These are phyloP conservation scores for Clostera curtula DNA, from an alignment of 2,888 invertebrate species.

Conservation along the genomic window DNA sequence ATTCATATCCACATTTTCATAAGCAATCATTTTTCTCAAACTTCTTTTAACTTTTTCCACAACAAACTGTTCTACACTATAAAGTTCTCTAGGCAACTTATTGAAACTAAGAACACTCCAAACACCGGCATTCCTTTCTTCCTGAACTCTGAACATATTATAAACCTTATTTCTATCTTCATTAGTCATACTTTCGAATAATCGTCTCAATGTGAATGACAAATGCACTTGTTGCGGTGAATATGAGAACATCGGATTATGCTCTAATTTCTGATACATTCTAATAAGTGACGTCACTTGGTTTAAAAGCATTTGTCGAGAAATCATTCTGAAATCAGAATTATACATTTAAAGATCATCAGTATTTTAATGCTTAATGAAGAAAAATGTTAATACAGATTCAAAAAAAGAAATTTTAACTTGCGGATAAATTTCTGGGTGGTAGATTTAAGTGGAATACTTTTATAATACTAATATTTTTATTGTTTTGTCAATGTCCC, in stretches of 20 bases:
- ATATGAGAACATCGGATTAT: constrained; percentile 22
- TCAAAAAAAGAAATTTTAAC: too few species aligned
- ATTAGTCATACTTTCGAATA: constrained; percentile 35
- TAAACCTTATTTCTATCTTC: constrained; percentile 39
- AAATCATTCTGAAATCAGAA: constrained; percentile 31
- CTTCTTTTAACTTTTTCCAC: constrained; percentile 25
- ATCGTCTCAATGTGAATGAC: constrained; percentile 26
- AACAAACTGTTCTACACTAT: constrained; percentile 22
- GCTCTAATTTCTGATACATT: constrained; percentile 39
- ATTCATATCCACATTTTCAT: constrained; percentile 15
- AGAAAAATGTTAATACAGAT: too few species aligned
- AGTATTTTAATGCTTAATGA: background rate
- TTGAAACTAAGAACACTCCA: constrained; percentile 40
- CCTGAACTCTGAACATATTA: constrained; percentile 30
- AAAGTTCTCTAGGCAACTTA: constrained; percentile 32
- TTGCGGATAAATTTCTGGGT: too few species aligned
- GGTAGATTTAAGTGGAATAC: too few species aligned
- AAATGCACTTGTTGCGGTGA: constrained; percentile 48
- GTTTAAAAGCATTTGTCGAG: constrained; percentile 26
- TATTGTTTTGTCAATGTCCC: too few species aligned
- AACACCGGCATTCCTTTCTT: constrained; percentile 29
- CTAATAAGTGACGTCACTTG: constrained; percentile 39
- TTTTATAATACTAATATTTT: too few species aligned
- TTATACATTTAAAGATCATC: constrained; percentile 1
- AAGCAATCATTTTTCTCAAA: constrained; percentile 10